Percentiles rank a stretch among this genome's conserved stretches.
phyloP scores from a whole-genome alignment of 2,797 vertebrate genomes.

The Catamblyrhynchus diadema region DNA sequence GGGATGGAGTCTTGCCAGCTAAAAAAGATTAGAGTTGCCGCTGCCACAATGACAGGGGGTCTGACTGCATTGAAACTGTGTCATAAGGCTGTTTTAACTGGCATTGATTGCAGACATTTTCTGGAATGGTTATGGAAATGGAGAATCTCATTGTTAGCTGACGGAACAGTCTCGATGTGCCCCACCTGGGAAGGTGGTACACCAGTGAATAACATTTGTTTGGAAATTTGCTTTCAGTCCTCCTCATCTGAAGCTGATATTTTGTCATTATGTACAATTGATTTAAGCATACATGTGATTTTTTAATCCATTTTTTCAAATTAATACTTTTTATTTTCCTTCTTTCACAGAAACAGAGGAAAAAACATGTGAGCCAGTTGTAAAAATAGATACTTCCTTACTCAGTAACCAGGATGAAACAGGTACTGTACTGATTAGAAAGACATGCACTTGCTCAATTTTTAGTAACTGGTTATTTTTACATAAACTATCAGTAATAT shows the following conservation, averaged over 20 bases:
- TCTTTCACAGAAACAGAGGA: constrained; percentile 53
- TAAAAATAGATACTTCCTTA: constrained; percentile 37
- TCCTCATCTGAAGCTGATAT: neutral
- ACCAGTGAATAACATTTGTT: neutral
- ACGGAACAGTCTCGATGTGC: neutral
- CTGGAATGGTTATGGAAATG: neutral
- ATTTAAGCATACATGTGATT: fast-evolving
- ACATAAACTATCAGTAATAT: neutral
- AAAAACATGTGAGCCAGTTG: constrained; percentile 34
- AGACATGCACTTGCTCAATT: neutral
- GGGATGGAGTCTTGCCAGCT: fast-evolving
- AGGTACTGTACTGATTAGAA: constrained; percentile 42
- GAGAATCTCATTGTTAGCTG: fast-evolving
- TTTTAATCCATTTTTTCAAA: neutral
- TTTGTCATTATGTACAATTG: neutral
- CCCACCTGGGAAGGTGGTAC: neutral
- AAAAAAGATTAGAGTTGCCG: neutral
- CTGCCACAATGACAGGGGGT: fast-evolving
- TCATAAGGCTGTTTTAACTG: neutral
- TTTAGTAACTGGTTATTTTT: neutral
- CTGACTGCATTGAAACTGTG: neutral
- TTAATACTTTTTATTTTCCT: neutral
- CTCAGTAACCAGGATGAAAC: constrained; percentile 29
- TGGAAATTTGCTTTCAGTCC: neutral
- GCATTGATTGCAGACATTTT: neutral